A percentile compares a stretch with the other conserved stretches of the same genome.
These are phyloP conservation scores for Palythoa grandiflora DNA, from an alignment of 92 coral and sea anemone species.

Conservation along the genomic window DNA sequence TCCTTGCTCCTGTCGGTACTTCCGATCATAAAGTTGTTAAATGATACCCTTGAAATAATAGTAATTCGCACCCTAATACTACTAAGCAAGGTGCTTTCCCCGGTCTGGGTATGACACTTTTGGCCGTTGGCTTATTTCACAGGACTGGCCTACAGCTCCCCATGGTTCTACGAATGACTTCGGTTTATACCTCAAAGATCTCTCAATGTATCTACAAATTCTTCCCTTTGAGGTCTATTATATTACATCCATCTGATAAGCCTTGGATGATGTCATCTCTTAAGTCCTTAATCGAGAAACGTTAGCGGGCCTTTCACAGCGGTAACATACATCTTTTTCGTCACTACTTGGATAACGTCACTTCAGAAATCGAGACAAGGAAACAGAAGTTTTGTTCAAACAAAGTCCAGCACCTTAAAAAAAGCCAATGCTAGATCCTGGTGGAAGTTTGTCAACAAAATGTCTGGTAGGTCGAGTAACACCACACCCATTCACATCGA, in stretches of 20 bases:
- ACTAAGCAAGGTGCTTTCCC: background rate
- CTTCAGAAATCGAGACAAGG: constrained; percentile 6
- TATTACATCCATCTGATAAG: background rate
- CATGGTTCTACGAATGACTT: background rate
- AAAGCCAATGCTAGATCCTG: background rate
- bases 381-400: constrained; percentile 23
- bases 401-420: constrained; percentile 19
- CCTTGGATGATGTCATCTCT: constrained; percentile 21
- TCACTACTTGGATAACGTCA: constrained; percentile 25
- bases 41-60: background rate
- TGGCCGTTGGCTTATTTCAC: constrained; percentile 8
- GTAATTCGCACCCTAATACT: background rate
- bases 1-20: constrained; percentile 20
- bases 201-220: constrained; percentile 1
- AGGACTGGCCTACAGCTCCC: background rate
- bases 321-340: background rate
- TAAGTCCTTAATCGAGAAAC: constrained; percentile 10
- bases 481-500: background rate
- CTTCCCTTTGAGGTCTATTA: background rate
- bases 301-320: constrained; percentile 3
- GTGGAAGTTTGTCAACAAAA: background rate
- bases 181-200: constrained; percentile 10
- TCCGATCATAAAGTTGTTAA: constrained; percentile 46
- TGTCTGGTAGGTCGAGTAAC: too few species aligned
- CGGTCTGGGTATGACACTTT: background rate